Evolutionary conservation across 2,797 vertebrate genomes (phyloP).

Genomic region (Protosalanx chinensis): DNA sequence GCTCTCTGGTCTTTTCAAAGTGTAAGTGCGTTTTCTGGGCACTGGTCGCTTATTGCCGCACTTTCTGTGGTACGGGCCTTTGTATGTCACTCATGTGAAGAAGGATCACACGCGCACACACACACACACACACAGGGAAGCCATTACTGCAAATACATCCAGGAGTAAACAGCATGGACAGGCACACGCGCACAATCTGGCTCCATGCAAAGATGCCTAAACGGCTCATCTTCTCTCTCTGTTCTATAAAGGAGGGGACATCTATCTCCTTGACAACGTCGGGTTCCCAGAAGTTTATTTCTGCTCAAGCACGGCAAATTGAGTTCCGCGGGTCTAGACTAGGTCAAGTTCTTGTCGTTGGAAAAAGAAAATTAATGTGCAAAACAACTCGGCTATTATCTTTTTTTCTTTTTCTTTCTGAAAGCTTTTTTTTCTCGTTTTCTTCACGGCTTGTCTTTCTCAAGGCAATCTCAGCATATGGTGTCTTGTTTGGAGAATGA

Average conservation of each 20-base stretch:
- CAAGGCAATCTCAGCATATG: constrained; percentile 53
- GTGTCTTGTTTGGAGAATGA: constrained; percentile 55
- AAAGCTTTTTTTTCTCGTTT: background rate
- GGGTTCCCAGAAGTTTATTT: constrained; percentile 45
- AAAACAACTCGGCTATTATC: constrained; percentile 42
- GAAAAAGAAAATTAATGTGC: constrained; percentile 47
- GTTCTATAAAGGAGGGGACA: constrained; percentile 40
- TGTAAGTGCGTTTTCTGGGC: too few relatives aligned
- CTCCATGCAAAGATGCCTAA: constrained; percentile 14
- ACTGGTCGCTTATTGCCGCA: too few relatives aligned
- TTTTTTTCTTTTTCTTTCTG: constrained; percentile 8
- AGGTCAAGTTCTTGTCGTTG: constrained; percentile 45
- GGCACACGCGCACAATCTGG: background rate
- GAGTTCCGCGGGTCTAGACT: constrained; percentile 30
- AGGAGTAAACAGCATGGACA: background rate
- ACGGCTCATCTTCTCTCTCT: constrained; percentile 4
- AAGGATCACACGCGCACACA: constrained; percentile 1
- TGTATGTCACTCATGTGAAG: background rate
- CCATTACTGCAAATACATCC: too few relatives aligned
- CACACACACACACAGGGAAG: background rate
- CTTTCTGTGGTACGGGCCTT: too few relatives aligned
- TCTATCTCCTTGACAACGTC: constrained; percentile 57
- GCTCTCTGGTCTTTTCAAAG: too few relatives aligned
- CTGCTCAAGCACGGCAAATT: constrained; percentile 38
- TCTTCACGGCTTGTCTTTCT: constrained; percentile 6